phyloP scores from a whole-genome alignment of 2,888 invertebrate species.

The Lissonota sp. region DNA sequence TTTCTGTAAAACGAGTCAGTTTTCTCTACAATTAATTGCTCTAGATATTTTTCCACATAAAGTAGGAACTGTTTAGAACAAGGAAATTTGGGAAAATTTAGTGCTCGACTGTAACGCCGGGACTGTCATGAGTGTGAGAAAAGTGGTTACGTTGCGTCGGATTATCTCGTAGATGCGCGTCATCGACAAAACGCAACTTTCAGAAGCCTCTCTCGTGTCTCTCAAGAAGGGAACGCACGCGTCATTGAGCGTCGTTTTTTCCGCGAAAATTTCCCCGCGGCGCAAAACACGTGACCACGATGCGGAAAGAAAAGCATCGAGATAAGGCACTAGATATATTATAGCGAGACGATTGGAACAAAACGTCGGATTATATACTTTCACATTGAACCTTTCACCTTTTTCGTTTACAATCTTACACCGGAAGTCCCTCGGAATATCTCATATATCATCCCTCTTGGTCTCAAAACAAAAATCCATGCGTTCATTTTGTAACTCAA shows the following conservation, averaged over 20 bases:
- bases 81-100: too few species aligned
- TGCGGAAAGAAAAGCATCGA: constrained; percentile 49
- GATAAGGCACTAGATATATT: constrained; percentile 50
- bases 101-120: too few species aligned
- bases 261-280: too few species aligned
- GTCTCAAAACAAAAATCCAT: neutral
- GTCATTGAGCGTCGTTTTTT: constrained; percentile 4
- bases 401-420: constrained; percentile 15
- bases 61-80: too few species aligned
- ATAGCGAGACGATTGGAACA: constrained; percentile 24
- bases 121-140: too few species aligned
- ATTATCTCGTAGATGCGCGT: neutral
- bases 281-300: constrained; percentile 15
- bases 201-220: constrained; percentile 21
- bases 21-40: too few species aligned
- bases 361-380: constrained; percentile 55
- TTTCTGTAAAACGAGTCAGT: too few species aligned
- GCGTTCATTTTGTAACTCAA: too few species aligned
- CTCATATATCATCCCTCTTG: constrained; percentile 26
- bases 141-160: too few species aligned
- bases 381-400: constrained; percentile 60
- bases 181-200: constrained; percentile 40
- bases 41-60: too few species aligned
- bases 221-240: constrained; percentile 5
- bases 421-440: constrained; percentile 10